A percentile compares a stretch with the other conserved stretches of the same genome.
Evolutionary conservation across 2,113 vertebrate species (phyloP).

Genomic region (Tenrec ecaudatus): DNA sequence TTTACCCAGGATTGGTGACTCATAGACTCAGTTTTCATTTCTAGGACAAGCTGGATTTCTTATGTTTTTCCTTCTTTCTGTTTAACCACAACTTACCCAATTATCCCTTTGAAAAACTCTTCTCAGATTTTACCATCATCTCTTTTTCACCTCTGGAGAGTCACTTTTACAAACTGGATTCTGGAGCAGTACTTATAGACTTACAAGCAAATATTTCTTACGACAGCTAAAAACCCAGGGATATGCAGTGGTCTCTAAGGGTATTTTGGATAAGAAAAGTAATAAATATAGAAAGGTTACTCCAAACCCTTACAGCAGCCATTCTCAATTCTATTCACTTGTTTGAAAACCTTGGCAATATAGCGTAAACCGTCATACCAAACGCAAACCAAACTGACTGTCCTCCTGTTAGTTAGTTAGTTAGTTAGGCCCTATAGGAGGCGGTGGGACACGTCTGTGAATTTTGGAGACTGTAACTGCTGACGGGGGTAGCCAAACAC

Average conservation of each 20-base stretch:
- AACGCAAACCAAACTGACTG: too few species aligned
- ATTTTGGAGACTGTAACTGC: too few species aligned
- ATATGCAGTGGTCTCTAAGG: neutral
- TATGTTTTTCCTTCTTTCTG: neutral
- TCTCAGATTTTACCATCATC: neutral
- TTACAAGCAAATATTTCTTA: conserved; percentile 2
- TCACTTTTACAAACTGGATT: neutral
- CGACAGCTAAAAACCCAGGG: neutral
- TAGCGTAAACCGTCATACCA: neutral
- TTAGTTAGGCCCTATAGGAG: too few species aligned
- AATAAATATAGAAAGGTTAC: neutral
- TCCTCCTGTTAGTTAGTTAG: too few species aligned
- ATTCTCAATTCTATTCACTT: neutral
- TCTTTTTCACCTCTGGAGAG: neutral
- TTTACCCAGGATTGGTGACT: neutral
- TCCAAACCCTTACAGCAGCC: neutral
- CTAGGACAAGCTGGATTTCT: neutral
- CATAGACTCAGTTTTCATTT: neutral
- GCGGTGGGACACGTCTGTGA: too few species aligned
- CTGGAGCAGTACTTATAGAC: neutral
- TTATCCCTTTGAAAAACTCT: too few species aligned
- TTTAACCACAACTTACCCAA: neutral
- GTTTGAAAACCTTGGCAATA: neutral
- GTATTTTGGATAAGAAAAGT: neutral
- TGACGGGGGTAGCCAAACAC: too few species aligned